Base-by-base conservation (phyloP, 2,797 vertebrate genomes). In the Iguana delicatissima region DNA sequence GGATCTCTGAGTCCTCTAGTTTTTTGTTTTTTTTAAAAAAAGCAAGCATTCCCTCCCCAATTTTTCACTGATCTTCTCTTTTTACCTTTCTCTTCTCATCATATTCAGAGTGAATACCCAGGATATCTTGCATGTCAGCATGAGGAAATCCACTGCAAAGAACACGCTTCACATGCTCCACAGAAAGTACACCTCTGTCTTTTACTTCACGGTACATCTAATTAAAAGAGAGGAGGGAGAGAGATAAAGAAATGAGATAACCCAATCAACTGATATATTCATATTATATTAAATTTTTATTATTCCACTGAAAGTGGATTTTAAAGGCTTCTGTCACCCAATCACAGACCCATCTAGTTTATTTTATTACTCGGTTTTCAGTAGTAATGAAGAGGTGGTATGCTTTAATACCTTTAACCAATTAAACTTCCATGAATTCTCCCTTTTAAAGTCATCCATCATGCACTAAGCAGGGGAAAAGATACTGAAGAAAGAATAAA, bases 121-220 rank as follows among this genome's bases (percentile, higher is more conserved):
- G 95, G 95, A 99, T 98, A 94, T 97, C 97, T 95, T 97, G 96
- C 94, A 98, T 83, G 88, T 97, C 96, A 94, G 97, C 98, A 79
- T 97, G 96, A 76, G 99, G 98, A 96, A 98, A 99, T 94, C 98
- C 96, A 55, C 92, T 98, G 94, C 98, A 98, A 89, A 99, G 96
- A 95, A 98, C 95, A 46, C 85, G 94, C 88, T 97, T 96, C 91
- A 99, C 97, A 6, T 96, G 96, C 59, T 98, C 97, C 69, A 98
- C 97, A 93, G 98, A 97, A 88, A 99, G 95, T 52, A 93, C 89
- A 84, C 96, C 95, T 82, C 98, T 97, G 8, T 91, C 95, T 62
- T 97, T 96, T 80, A 99, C 92, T 96, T 97, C 97, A 92, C 96
- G 96, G 94, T 98, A 99, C 95, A 99, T 97, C 99, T 99, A 96